Evolutionary conservation across 2,888 invertebrate genomes (phyloP).

Genomic region (Sthenelais limicola): DNA sequence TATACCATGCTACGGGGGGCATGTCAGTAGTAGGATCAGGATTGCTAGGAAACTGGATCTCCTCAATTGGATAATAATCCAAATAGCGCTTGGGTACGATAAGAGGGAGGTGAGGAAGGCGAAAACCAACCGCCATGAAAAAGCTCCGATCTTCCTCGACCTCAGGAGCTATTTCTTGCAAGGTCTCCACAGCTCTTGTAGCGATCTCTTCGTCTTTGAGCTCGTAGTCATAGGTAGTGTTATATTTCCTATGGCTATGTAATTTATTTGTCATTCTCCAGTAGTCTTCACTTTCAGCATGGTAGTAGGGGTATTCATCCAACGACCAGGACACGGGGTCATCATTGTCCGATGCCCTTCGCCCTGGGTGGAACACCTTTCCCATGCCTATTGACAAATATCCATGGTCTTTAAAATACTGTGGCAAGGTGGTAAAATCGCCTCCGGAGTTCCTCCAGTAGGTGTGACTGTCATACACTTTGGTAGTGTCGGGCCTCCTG

Average conservation of each 20-base stretch:
- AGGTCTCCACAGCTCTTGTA: constrained; percentile 38
- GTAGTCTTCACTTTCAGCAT: constrained; percentile 41
- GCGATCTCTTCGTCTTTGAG: constrained; percentile 42
- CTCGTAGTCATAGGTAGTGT: constrained; percentile 10
- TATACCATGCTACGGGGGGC: constrained; percentile 29
- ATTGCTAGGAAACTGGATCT: constrained; percentile 49
- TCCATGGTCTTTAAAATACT: constrained; percentile 54
- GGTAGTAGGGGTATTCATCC: constrained; percentile 46
- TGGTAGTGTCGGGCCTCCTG: constrained; percentile 55
- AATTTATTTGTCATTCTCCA: constrained; percentile 15
- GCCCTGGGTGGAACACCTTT: constrained; percentile 53
- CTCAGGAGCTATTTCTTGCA: not conserved
- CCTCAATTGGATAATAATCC: constrained; percentile 36
- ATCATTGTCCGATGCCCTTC: constrained; percentile 47
- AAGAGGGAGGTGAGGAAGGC: constrained; percentile 50
- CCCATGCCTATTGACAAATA: constrained; percentile 53
- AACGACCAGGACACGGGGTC: constrained; percentile 54
- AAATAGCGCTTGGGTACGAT: constrained; percentile 43
- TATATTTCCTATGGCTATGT: too few relatives aligned
- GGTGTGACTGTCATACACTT: constrained; percentile 50
- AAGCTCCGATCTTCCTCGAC: constrained; percentile 43
- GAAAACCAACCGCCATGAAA: constrained; percentile 51
- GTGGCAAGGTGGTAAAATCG: constrained; percentile 54
- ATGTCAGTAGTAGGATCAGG: not conserved
- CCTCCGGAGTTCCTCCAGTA: constrained; percentile 54